phyloP scores from a whole-genome alignment of 2,113 vertebrate species.

The Sinocyclocheilus maitianheensis region DNA sequence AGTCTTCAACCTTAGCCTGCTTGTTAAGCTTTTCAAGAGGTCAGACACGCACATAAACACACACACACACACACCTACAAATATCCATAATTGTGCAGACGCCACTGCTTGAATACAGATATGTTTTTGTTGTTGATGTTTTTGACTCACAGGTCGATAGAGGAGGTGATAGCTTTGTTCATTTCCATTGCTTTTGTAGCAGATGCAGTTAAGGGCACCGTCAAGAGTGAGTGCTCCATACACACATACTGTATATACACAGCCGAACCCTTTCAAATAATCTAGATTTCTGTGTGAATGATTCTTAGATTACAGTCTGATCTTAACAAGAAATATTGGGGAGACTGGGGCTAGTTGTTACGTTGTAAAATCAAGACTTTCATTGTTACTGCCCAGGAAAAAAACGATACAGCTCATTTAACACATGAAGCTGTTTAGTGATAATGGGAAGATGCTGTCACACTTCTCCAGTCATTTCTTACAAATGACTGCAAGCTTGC shows the following conservation, averaged over 20 bases:
- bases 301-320: slow-evolving; percentile 1
- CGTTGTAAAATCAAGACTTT: neutral
- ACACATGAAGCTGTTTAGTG: neutral
- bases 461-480: neutral
- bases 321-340: neutral
- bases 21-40: slow-evolving; percentile 98
- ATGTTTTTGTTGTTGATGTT: slow-evolving; percentile 37
- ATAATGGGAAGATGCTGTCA: neutral
- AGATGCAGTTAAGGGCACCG: slow-evolving; percentile 93
- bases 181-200: slow-evolving; percentile 94
- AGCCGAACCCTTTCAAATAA: neutral
- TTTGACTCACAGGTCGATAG: slow-evolving; percentile 83
- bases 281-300: neutral
- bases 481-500: neutral
- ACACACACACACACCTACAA: slow-evolving; percentile 15
- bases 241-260: slow-evolving; percentile 4
- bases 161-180: slow-evolving; percentile 97
- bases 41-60: slow-evolving; percentile 59
- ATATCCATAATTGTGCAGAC: neutral
- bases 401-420: neutral
- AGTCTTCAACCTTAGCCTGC: slow-evolving; percentile 91
- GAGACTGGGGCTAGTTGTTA: neutral
- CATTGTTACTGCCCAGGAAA: neutral
- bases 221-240: slow-evolving; percentile 84
- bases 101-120: neutral